Evolutionary conservation across 35 echinoderm and acorn worm species (phyloP), one percentile per base, ranked within the genome.

Genomic region (Heliocidaris erythrogramma): DNA sequence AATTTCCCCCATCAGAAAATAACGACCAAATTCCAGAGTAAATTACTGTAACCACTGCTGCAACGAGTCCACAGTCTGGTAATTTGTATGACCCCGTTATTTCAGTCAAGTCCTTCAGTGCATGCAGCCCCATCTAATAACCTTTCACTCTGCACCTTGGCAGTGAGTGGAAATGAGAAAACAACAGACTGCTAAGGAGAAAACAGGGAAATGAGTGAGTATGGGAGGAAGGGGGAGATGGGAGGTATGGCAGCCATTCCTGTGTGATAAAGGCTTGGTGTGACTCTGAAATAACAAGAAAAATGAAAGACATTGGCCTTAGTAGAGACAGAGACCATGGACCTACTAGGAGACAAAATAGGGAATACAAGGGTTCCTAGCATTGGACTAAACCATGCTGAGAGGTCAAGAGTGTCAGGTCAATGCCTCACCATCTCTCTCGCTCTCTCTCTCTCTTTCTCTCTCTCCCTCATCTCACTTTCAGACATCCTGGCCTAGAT

Each of bases 31-130:
- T 88, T 88, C 86, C 86, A 88, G 17, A 88, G 86, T 88, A 32
- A 88, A 88, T 88, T 88, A 88, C 86, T 88, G 86, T 88, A 88
- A 88, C 86, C 86, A 48, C 86, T 88, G 86, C 30, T 42, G 86
- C 30, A 32, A 88, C 30, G 8, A 48, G 30, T 88, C 86, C 86
- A 21, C 47, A 48, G 30, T 48, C 30, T 0, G 21, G 86, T 88
- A 88, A 88, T 88, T 88, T 35, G 21, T 48, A 32, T 88, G 86
- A 88, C 86, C 86, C 86, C 60, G 6, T 88, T 88, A 88, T 88
- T 48, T 48, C 30, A 32, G 27, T 88, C 31, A 69, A 24, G 60
- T 69, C 60, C 60, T 69, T 27, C 6, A 5, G 49, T 52, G 49
- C 49, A 86, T 32, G 85, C 85, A 88, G 42, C 16, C 30, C 90